Evolutionary conservation across 2,797 vertebrate genomes (phyloP).

Genomic region (Falco concolor): DNA sequence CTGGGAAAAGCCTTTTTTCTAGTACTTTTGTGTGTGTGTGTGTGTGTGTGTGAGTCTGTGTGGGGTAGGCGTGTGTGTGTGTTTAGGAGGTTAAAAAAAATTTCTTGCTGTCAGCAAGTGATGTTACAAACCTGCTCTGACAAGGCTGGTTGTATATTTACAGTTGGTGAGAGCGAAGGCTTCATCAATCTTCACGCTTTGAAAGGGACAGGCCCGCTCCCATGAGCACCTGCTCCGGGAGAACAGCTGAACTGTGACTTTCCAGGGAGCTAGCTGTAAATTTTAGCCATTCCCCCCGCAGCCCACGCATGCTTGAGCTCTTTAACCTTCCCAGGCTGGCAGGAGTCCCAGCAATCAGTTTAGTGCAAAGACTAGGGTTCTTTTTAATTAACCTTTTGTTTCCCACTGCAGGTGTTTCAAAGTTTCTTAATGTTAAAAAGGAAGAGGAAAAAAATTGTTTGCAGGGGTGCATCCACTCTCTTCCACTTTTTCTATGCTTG

Average conservation of each 20-base stretch:
- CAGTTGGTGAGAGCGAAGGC: constrained; percentile 75
- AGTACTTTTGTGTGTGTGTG: neutral
- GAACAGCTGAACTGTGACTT: constrained; percentile 77
- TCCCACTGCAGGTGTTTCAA: constrained; percentile 61
- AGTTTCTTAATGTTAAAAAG: constrained; percentile 46
- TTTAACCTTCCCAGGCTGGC: constrained; percentile 72
- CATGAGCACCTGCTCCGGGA: constrained; percentile 74
- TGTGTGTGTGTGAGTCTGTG: neutral
- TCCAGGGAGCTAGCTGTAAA: constrained; percentile 69
- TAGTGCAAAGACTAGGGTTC: constrained; percentile 57
- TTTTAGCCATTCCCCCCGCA: constrained; percentile 59
- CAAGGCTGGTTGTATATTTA: constrained; percentile 80
- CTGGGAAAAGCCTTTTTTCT: neutral
- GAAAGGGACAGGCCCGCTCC: constrained; percentile 70
- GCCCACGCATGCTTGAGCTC: constrained; percentile 60
- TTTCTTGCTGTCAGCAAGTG: constrained; percentile 67
- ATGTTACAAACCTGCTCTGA: constrained; percentile 76
- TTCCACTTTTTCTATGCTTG: neutral
- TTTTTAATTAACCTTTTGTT: constrained; percentile 72
- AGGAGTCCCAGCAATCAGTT: constrained; percentile 63
- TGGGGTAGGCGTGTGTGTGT: neutral
- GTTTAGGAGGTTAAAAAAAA: constrained; percentile 63
- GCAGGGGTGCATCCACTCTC: neutral
- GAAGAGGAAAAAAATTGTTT: neutral
- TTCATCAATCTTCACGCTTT: constrained; percentile 77